Conservation (phyloP, 2,113 vertebrate species). For the Eleginops maclovinus region DNA sequence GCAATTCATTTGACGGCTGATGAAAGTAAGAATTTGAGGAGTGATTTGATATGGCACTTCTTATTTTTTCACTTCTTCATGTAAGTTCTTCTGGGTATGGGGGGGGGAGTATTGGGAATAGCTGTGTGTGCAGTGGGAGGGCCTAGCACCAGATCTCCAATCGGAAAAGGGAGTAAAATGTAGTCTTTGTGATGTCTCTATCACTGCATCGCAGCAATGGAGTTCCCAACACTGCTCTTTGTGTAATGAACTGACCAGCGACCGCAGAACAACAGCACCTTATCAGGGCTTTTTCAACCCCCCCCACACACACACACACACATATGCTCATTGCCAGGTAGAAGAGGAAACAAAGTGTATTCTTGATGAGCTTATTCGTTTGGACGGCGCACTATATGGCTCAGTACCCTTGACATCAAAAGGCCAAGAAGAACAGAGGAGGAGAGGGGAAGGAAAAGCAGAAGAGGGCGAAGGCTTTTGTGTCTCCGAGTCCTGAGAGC, state of each 20-base stretch:
- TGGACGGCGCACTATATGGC: slow-evolving; percentile 56
- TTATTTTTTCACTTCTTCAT: not conserved
- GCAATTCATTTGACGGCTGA: not conserved
- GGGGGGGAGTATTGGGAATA: too few species aligned
- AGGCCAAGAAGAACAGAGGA: slow-evolving; percentile 74
- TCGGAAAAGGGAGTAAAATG: slow-evolving; percentile 70
- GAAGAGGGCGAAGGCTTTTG: slow-evolving; percentile 72
- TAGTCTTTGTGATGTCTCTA: slow-evolving; percentile 72
- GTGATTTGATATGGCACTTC: not conserved
- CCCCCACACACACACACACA: slow-evolving; percentile 20
- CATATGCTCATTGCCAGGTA: not conserved
- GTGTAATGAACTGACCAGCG: slow-evolving; percentile 61
- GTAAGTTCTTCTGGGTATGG: not conserved
- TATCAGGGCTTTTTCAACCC: slow-evolving; percentile 52
- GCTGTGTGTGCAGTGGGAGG: slow-evolving; percentile 13
- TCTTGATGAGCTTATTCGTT: slow-evolving; percentile 73
- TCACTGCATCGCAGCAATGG: slow-evolving; percentile 53
- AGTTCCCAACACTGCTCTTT: slow-evolving; percentile 69
- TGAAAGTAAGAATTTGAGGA: not conserved
- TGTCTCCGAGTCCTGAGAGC: slow-evolving; percentile 69
- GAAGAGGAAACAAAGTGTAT: slow-evolving; percentile 46
- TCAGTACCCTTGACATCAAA: slow-evolving; percentile 81
- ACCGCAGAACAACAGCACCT: slow-evolving; percentile 64
- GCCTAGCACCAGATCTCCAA: slow-evolving; percentile 51
- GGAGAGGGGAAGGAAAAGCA: slow-evolving; percentile 67